Evolutionary conservation across 2,797 vertebrate species (phyloP), one percentile per base, ranked within the genome.

Genomic region (Sylvilagus floridanus): DNA sequence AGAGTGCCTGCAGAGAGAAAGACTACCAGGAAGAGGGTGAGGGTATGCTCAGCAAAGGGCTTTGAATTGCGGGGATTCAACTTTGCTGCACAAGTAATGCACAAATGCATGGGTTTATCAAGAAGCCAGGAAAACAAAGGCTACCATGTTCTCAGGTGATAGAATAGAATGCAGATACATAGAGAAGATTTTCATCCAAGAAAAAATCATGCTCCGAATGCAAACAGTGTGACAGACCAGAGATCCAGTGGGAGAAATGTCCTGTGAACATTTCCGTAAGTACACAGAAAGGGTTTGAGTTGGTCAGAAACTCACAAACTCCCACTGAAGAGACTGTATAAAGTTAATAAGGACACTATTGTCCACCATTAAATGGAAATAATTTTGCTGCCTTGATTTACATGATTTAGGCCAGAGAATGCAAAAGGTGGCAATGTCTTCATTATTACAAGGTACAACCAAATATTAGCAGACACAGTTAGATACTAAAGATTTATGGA

Each of bases 251-350:
- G 82, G 98, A 99, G 97, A 99, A 99, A 63, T 99, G 97, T 3
- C 99, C 99, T 0, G 98, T 99, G 92, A 99, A 97, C 98, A 99
- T 99, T 98, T 99, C 97, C 82, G 99, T 98, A 82, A 99, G 98
- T 54, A 99, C 98, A 0, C 99, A 98, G 92, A 99, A 96, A 57
- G 98, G 98, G 96, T 99, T 99, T 21, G 99, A 98, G 97, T 99
- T 99, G 92, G 99, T 99, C 93, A 99, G 98, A 97, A 99, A 99
- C 93, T 99, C 99, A 2, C 99, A 99, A 93, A 99, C 98, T 35
- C 99, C 99, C 99, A 99, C 99, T 0, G 99, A 99, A n/a, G 99
- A 99, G 92, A 99, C 99, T 99, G 99, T 99, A 98, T 99, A 99
- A 97, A 99, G 99, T 97, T 99, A 99, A n/a, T 99, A 11, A 99